These are phyloP conservation scores for Liolophura sinensis DNA, from an alignment of 1,140 invertebrate genomes.

Conservation along the genomic window DNA sequence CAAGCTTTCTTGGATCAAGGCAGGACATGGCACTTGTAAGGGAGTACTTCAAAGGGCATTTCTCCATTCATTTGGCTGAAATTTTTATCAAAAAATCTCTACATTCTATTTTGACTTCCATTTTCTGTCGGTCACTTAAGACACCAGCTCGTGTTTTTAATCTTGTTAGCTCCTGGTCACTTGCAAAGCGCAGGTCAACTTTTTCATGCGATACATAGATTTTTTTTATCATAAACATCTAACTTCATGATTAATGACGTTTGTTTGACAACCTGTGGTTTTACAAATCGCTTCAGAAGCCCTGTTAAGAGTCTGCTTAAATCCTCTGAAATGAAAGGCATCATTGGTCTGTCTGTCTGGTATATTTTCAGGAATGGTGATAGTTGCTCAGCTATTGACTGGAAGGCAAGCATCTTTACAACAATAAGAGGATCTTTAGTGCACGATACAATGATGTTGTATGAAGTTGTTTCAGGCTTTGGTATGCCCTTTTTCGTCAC, in stretches of 20 bases:
- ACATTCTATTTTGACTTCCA: slow-evolving; percentile 12
- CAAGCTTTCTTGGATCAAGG: slow-evolving; percentile 17
- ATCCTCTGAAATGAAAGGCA: slow-evolving; percentile 17
- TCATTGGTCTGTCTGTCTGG: slow-evolving; percentile 10
- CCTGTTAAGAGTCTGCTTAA: slow-evolving; percentile 9
- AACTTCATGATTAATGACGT: slow-evolving; percentile 9
- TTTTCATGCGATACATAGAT: too few species aligned
- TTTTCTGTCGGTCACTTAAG: slow-evolving; percentile 9
- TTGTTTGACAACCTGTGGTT: slow-evolving; percentile 10
- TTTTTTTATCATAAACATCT: too few species aligned
- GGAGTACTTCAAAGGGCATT: slow-evolving; percentile 17
- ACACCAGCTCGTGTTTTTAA: slow-evolving; percentile 6
- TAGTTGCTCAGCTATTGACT: slow-evolving; percentile 8
- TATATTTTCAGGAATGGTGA: slow-evolving; percentile 18
- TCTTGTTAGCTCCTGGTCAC: slow-evolving; percentile 5
- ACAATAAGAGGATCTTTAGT: slow-evolving; percentile 8
- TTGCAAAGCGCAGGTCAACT: slow-evolving; percentile 10
- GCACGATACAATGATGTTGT: background rate
- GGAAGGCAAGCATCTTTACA: slow-evolving; percentile 14
- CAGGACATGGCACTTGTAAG: slow-evolving; percentile 12
- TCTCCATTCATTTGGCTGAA: slow-evolving; percentile 8
- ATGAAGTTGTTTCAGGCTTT: slow-evolving; percentile 4
- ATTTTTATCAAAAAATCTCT: slow-evolving; percentile 8
- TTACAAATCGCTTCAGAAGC: slow-evolving; percentile 11
- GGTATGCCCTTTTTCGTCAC: slow-evolving; percentile 14